Conservation (phyloP, 2,888 invertebrate species). For the Thera obeliscata region DNA sequence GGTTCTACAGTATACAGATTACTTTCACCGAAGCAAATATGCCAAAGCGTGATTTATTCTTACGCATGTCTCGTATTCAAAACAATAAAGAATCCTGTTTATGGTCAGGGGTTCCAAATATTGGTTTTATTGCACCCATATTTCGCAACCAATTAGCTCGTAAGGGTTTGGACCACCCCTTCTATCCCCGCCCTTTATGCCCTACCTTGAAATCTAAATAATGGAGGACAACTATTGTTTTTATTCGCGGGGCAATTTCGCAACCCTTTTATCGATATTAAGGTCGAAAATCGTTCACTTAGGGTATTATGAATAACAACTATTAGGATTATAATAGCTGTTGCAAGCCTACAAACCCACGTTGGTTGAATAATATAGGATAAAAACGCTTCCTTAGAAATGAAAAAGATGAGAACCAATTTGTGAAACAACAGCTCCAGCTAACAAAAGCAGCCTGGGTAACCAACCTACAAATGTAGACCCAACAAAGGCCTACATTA, state of each 20-base stretch:
- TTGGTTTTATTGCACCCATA: constrained; percentile 50
- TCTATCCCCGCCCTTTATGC: constrained; percentile 62
- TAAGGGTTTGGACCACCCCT: constrained; percentile 60
- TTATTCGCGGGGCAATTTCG: constrained; percentile 44
- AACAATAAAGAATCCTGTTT: constrained; percentile 21
- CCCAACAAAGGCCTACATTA: constrained; percentile 5
- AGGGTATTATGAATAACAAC: constrained; percentile 1
- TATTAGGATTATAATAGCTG: neutral
- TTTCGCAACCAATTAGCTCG: constrained; percentile 66
- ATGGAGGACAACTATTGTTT: constrained; percentile 60
- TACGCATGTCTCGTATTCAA: constrained; percentile 3
- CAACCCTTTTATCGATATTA: constrained; percentile 46
- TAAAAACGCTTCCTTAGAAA: neutral
- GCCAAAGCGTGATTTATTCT: constrained; percentile 1
- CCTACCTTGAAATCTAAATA: constrained; percentile 50
- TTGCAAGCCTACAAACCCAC: neutral
- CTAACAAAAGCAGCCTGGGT: neutral
- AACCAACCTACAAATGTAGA: too few species aligned
- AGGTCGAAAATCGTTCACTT: constrained; percentile 30
- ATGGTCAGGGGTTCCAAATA: constrained; percentile 27
- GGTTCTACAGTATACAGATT: too few species aligned
- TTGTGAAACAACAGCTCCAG: neutral
- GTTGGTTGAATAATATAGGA: too few species aligned
- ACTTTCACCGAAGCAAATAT: neutral
- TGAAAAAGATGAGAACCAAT: neutral